These are phyloP conservation scores for Cherax quadricarinatus DNA, from an alignment of 1,140 invertebrate genomes.

Conservation along the genomic window DNA sequence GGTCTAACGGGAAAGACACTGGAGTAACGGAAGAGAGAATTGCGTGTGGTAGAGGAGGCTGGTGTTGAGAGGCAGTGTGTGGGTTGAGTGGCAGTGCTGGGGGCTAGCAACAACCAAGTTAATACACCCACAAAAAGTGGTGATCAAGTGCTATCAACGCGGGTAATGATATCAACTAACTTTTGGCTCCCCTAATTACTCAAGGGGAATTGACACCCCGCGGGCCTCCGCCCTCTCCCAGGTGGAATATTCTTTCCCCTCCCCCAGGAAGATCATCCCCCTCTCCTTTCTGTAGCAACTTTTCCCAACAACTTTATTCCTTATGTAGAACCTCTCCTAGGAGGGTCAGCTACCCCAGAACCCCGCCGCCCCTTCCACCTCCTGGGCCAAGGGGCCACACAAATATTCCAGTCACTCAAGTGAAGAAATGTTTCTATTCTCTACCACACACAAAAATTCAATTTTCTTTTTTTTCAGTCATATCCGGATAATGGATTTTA, in stretches of 20 bases:
- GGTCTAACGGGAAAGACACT: too few relatives aligned
- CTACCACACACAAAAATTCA: too few relatives aligned
- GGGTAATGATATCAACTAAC: conserved; percentile 37
- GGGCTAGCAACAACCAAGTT: neutral
- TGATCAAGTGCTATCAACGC: conserved; percentile 23
- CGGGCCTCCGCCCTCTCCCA: neutral
- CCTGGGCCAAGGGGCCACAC: too few relatives aligned
- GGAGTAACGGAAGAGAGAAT: neutral
- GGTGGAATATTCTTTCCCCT: neutral
- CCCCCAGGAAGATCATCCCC: neutral
- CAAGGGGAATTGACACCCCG: neutral
- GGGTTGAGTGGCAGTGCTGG: neutral
- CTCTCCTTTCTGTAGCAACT: too few relatives aligned
- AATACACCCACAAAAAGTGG: conserved; percentile 18
- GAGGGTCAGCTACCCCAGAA: too few relatives aligned
- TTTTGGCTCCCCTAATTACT: conserved; percentile 35
- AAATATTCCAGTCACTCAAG: too few relatives aligned
- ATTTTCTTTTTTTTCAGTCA: too few relatives aligned
- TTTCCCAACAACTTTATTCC: too few relatives aligned
- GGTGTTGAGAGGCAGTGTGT: neutral
- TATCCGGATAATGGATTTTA: too few relatives aligned
- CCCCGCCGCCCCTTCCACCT: too few relatives aligned
- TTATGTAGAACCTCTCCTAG: too few relatives aligned
- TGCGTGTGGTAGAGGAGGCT: neutral
- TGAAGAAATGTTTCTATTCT: too few relatives aligned